Evolutionary conservation across 2,888 invertebrate genomes (phyloP).

Genomic region (Arrhopalites spinosus): DNA sequence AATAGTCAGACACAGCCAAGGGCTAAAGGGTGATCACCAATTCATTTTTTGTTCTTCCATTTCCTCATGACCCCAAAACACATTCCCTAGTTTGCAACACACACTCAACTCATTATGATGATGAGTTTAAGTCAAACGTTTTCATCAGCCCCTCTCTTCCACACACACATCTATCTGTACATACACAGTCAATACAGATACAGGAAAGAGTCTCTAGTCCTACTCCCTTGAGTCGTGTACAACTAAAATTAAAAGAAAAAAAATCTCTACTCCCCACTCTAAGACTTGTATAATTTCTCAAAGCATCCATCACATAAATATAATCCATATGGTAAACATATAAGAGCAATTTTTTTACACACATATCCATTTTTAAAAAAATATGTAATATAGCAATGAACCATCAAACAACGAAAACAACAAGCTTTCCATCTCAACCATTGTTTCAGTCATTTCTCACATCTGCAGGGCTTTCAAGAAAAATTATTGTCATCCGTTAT

Average conservation of each 20-base stretch:
- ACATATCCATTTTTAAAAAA: too few relatives aligned
- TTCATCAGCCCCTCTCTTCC: background rate
- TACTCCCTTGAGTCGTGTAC: too few relatives aligned
- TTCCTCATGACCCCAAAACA: constrained; percentile 21
- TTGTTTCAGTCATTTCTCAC: constrained; percentile 9
- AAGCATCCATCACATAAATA: too few relatives aligned
- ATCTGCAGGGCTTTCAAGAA: background rate
- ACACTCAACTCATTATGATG: background rate
- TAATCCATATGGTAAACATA: too few relatives aligned
- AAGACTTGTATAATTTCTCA: too few relatives aligned
- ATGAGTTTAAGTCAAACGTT: constrained; percentile 10
- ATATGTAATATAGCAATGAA: too few relatives aligned
- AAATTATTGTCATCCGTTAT: background rate
- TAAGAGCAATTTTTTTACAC: too few relatives aligned
- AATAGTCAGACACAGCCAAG: constrained; percentile 21
- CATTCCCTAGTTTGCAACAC: background rate
- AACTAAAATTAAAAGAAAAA: too few relatives aligned
- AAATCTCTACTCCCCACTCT: too few relatives aligned
- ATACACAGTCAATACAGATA: background rate
- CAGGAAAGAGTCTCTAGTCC: background rate
- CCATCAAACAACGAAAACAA: background rate
- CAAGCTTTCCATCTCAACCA: constrained; percentile 18
- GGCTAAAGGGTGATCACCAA: constrained; percentile 22
- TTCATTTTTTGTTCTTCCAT: too few relatives aligned
- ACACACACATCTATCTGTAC: background rate